Evolutionary conservation across 2,888 invertebrate genomes (phyloP), one percentile per base, ranked within the genome.

Genomic region (Nomada lathburiana): DNA sequence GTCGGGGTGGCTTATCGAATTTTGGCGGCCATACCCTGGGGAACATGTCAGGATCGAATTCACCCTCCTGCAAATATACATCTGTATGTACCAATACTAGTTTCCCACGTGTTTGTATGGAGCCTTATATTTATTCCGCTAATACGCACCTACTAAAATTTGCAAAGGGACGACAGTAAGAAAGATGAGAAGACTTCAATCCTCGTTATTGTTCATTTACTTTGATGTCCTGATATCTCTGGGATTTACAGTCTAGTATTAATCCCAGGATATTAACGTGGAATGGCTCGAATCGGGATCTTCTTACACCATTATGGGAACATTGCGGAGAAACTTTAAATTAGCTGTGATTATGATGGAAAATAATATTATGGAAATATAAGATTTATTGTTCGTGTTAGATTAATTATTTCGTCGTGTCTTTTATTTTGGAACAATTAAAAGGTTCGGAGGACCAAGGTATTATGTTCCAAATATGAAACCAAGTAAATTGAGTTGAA

Each of bases 1-100:
- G 73, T 67, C 2, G 59, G 83, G 70, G 71, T 67, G 76, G 84
- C 67, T 85, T 85, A 85, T 85, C 84, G 85, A 84, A 85, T 85
- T 85, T 84, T 79, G 73, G 52, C 70, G 62, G 62, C 73, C 75
- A 60, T 85, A 70, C 83, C 71, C 75, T 53, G 5, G 84, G 72
- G 83, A 83, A 60, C 53, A 55, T 52, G 73, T 64, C 72, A 62
- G 67, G 62, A 81, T 85, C 84, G 72, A 83, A 85, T 85, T 84
- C 83, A 73, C 84, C 76, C 83, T 67, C 72, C 57, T 42, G 64
- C 44, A 57, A 65, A 26, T 71, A 76, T 26, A 70, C 50, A 29
- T 20, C 52, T 53, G 65, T 78, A 63, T 23, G 53, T 53, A 47
- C 57, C 23, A 55, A 50, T 68, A 52, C 62, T 42, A 42, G n/a